A percentile compares a stretch with the other conserved stretches of the same genome.
Conservation (phyloP, 1,140 invertebrate genomes). For the Drosophila virilis region DNA sequence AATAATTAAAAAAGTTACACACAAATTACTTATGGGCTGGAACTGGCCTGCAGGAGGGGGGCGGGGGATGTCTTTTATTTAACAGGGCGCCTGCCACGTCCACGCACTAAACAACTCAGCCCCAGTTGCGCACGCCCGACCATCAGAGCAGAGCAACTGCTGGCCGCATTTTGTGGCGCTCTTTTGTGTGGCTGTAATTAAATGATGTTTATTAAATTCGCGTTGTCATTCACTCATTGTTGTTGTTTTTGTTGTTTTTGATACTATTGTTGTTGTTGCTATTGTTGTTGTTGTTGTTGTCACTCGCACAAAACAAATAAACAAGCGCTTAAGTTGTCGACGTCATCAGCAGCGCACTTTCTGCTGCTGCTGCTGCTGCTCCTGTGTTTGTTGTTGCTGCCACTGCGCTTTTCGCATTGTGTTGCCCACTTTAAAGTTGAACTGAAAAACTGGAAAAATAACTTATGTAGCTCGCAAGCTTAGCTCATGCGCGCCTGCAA, state of each 20-base stretch:
- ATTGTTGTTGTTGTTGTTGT: conserved; percentile 30
- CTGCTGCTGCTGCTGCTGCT: conserved; percentile 10
- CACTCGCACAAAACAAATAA: conserved; percentile 30
- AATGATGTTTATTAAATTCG: conserved; percentile 75
- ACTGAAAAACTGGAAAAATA: conserved; percentile 32
- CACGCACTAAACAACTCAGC: background rate
- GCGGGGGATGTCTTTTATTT: background rate
- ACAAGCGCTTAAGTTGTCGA: conserved; percentile 19
- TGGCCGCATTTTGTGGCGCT: conserved; percentile 22
- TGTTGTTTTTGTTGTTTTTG: conserved; percentile 15
- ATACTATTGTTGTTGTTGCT: background rate
- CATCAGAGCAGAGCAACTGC: too few relatives aligned
- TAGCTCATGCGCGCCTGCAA: background rate
- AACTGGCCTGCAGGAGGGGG: too few relatives aligned
- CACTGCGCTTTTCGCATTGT: conserved; percentile 51
- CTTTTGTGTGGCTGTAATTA: conserved; percentile 58
- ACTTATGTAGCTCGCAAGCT: background rate
- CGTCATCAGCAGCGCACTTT: conserved; percentile 20
- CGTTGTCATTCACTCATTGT: conserved; percentile 36
- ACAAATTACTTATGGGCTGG: conserved; percentile 57
- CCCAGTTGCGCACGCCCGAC: too few relatives aligned
- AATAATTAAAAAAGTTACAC: conserved; percentile 74
- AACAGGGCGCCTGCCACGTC: background rate
- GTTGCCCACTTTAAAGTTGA: conserved; percentile 47
- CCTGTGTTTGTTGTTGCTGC: conserved; percentile 12